Percentiles rank a stretch among this genome's conserved stretches.
phyloP scores from a whole-genome alignment of 2,113 vertebrate species.

The Hypocryptadius cinnamomeus region DNA sequence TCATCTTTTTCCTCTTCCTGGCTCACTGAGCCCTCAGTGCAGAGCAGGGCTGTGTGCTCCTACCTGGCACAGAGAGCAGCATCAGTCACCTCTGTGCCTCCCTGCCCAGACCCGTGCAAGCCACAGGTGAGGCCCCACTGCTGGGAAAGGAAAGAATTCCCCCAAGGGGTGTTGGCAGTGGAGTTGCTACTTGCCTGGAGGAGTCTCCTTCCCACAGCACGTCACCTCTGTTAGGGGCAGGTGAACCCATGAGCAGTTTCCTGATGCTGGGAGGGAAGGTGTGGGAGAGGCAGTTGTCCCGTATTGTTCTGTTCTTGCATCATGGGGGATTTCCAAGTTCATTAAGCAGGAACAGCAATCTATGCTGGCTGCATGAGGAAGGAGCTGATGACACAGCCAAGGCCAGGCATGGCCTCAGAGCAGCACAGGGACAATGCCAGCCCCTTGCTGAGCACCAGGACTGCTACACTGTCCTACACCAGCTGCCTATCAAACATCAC shows the following conservation, averaged over 20 bases:
- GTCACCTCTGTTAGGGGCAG: background rate
- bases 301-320: background rate
- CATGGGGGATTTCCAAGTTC: background rate
- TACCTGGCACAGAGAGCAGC: background rate
- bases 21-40: rapidly evolving
- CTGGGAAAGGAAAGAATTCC: background rate
- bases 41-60: background rate
- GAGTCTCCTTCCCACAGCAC: background rate
- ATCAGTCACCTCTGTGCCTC: background rate
- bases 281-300: background rate
- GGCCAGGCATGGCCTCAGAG: background rate
- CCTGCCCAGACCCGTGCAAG: background rate
- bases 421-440: background rate
- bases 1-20: background rate
- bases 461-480: background rate
- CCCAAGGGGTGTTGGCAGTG: background rate
- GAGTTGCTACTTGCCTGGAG: background rate
- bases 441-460: background rate
- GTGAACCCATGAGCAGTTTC: background rate
- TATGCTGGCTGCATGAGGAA: background rate
- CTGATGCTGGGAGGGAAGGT: background rate
- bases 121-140: background rate
- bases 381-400: background rate
- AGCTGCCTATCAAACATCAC: background rate
- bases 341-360: background rate